Evolutionary conservation across 2,888 invertebrate genomes (phyloP).

Genomic region (Bunonema sp.): DNA sequence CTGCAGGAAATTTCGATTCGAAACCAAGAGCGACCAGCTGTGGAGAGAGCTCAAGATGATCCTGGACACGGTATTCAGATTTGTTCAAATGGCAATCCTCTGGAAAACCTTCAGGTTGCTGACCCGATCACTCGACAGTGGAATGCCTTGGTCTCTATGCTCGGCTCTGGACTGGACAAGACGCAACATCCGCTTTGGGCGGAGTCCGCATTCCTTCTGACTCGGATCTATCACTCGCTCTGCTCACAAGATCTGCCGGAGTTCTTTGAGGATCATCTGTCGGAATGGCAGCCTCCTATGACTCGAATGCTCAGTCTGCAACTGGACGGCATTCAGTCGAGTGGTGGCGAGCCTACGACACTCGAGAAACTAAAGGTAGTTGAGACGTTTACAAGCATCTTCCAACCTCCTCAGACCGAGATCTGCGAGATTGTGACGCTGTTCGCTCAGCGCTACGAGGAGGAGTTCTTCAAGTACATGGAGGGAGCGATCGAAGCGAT

Average conservation of each 20-base stretch:
- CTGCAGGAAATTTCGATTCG: constrained; percentile 66
- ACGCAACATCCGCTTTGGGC: no score
- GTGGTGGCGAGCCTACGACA: constrained; percentile 29
- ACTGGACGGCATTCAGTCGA: no score
- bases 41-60: constrained; percentile 78
- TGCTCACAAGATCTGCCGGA: constrained; percentile 95
- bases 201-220: no score
- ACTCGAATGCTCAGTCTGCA: background rate
- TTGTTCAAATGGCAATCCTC: no score
- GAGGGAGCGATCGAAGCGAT: constrained; percentile 80
- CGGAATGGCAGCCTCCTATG: background rate
- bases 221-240: constrained; percentile 88
- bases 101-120: no score
- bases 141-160: no score
- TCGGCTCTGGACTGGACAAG: no score
- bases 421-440: constrained; percentile 82
- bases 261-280: constrained; percentile 66
- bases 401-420: constrained; percentile 56
- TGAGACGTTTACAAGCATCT: no score
- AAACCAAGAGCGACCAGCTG: constrained; percentile 79
- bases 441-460: constrained; percentile 92
- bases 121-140: no score
- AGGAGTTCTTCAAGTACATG: constrained; percentile 78
- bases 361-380: constrained; percentile 23
- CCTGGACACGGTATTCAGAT: constrained; percentile 13